phyloP scores from a whole-genome alignment of 2,113 vertebrate species.

The Phainopepla nitens region DNA sequence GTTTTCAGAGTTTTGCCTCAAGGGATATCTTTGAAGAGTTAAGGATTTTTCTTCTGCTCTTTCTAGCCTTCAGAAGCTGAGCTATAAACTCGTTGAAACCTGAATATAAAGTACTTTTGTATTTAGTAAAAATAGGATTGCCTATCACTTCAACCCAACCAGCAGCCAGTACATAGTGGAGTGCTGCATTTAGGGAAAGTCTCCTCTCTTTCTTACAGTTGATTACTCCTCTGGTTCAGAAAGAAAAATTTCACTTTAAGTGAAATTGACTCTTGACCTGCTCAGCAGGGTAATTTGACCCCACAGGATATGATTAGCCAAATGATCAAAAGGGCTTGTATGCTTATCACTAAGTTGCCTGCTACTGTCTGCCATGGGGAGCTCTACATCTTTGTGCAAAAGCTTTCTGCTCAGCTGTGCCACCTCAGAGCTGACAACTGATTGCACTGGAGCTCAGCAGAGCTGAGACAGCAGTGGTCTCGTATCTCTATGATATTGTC shows the following conservation, averaged over 20 bases:
- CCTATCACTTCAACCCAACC: background rate
- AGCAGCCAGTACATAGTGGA: background rate
- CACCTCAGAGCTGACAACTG: background rate
- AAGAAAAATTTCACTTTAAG: background rate
- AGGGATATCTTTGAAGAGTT: background rate
- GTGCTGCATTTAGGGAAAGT: background rate
- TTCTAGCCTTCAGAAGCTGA: background rate
- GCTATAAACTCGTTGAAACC: background rate
- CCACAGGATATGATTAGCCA: background rate
- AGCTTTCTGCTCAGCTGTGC: background rate
- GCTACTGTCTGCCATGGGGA: background rate
- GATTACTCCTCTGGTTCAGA: background rate
- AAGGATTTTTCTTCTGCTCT: background rate
- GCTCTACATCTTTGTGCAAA: background rate
- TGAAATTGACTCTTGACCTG: background rate
- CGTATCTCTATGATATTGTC: rapidly evolving
- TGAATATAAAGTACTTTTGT: background rate
- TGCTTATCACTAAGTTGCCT: background rate
- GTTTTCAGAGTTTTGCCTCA: background rate
- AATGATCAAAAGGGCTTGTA: background rate
- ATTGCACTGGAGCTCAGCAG: background rate
- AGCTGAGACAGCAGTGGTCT: background rate
- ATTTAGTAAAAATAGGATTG: background rate
- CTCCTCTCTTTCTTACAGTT: background rate
- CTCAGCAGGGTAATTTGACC: background rate